Base-by-base conservation (phyloP, 1,140 invertebrate genomes). In the Eupeodes corollae region DNA sequence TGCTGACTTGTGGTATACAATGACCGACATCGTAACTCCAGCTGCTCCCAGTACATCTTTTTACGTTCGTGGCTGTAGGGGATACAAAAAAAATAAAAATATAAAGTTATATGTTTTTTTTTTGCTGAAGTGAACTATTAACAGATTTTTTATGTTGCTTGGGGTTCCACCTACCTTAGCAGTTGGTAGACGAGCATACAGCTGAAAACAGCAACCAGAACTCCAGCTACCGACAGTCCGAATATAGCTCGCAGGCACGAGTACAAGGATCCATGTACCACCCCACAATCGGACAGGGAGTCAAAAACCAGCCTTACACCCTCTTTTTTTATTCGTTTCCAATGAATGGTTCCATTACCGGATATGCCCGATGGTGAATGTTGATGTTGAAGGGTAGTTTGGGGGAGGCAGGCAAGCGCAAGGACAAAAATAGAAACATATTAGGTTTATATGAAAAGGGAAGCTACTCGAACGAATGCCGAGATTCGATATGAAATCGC, bases 41-140 rank as follows among this genome's bases (percentile, higher is more conserved):
- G 61, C 66, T 91, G 87, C 58, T 90, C 88, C 88, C 88, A 91
- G 65, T 92, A 92, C 80, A 90, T 89, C 67, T 91, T 91, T 70
- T 91, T 91, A 48, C 86, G 82, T 69, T 92, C 89, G 64, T 93
- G 88, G 55, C 87, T 86, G 62, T 32, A 67, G 56, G 16, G 5
- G 11, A 35, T 2, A 44, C 14, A 41, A 31, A 38, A 1, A 12
- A 44, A 11, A 10, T 13, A 26, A 42, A 3, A 35, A 46, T 41
- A 12, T 14, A 3, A 30, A 39, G 40, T 40, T 10, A 3, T 16
- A 47, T 26, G 8, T 26, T 26, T 26, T 26, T 26, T 26, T 26
- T 5, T 26, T 26, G 21, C 8, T 5, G 12, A 12, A 13, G 30
- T 21, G 32, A 40, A 13, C 12, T 9, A 15, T n/a, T 41, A 11